Evolutionary conservation across 2,113 vertebrate genomes (phyloP).

Genomic region (Gambusia affinis): DNA sequence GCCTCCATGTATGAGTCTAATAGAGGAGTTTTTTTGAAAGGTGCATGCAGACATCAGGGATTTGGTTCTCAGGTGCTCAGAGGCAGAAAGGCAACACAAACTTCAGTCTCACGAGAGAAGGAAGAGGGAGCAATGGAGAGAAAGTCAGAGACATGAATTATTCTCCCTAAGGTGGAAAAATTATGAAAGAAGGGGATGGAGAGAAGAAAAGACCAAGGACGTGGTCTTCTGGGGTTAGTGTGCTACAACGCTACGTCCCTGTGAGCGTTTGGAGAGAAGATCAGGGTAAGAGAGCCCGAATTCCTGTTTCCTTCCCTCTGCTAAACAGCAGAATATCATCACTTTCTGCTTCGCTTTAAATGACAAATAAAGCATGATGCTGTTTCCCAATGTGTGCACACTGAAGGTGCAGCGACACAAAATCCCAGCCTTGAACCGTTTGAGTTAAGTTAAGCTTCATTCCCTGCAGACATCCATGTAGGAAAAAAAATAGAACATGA

Average conservation of each 20-base stretch:
- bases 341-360: slow-evolving; percentile 2
- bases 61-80: slow-evolving; percentile 54
- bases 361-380: slow-evolving; percentile 9
- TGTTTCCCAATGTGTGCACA: slow-evolving; percentile 42
- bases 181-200: slow-evolving; percentile 31
- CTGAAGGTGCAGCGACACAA: background rate
- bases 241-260: slow-evolving; percentile 1
- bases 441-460: background rate
- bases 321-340: slow-evolving; percentile 22
- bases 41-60: slow-evolving; percentile 46
- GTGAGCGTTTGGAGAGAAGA: background rate
- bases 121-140: background rate
- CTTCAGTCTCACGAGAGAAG: slow-evolving; percentile 23
- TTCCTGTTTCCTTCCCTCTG: slow-evolving; percentile 30
- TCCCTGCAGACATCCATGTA: background rate
- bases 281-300: slow-evolving; percentile 2
- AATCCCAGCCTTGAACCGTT: background rate
- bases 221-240: slow-evolving; percentile 31
- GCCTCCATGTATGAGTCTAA: slow-evolving; percentile 22
- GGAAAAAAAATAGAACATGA: background rate
- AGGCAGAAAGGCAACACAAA: slow-evolving; percentile 15
- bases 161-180: slow-evolving; percentile 41
- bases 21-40: slow-evolving; percentile 6
- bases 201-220: slow-evolving; percentile 20
- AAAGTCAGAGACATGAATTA: slow-evolving; percentile 24